Evolutionary conservation across 2,888 invertebrate species (phyloP).

Genomic region (Monoplex corrugatus): DNA sequence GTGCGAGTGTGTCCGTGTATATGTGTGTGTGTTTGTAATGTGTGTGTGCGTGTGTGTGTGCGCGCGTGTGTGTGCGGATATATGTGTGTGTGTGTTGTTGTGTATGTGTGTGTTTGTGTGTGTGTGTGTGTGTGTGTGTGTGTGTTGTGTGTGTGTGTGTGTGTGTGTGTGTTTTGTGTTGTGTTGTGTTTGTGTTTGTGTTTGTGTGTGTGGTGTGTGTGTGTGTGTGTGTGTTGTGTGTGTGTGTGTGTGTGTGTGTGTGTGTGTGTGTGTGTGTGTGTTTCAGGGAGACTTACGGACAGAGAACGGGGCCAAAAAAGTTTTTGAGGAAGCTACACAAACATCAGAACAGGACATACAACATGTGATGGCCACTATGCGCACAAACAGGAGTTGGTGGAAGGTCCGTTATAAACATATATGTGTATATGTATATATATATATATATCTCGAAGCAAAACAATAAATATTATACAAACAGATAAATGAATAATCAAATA

Average conservation of each 20-base stretch:
- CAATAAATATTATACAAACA: too few relatives aligned
- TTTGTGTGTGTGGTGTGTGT: not conserved
- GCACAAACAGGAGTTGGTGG: not conserved
- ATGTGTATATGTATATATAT: not conserved
- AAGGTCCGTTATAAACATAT: not conserved
- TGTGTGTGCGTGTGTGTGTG: not conserved
- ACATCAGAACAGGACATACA: not conserved
- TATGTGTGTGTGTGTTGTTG: constrained; percentile 5
- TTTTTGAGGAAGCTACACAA: not conserved
- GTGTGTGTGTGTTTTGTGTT: constrained; percentile 8
- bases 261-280: not conserved
- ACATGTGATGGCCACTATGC: not conserved
- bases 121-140: constrained; percentile 35
- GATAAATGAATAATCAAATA: too few relatives aligned
- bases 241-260: constrained; percentile 8
- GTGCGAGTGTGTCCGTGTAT: not conserved
- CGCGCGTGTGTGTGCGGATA: not conserved
- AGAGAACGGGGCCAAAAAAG: not conserved
- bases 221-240: not conserved
- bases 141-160: constrained; percentile 1
- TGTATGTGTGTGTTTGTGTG: constrained; percentile 30
- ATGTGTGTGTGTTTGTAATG: not conserved
- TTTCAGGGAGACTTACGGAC: not conserved
- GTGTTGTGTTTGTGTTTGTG: constrained; percentile 3
- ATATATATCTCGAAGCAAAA: too few relatives aligned